These are phyloP conservation scores for Drosophila sulfurigaster DNA, from an alignment of 1,140 invertebrate species.

Conservation along the genomic window DNA sequence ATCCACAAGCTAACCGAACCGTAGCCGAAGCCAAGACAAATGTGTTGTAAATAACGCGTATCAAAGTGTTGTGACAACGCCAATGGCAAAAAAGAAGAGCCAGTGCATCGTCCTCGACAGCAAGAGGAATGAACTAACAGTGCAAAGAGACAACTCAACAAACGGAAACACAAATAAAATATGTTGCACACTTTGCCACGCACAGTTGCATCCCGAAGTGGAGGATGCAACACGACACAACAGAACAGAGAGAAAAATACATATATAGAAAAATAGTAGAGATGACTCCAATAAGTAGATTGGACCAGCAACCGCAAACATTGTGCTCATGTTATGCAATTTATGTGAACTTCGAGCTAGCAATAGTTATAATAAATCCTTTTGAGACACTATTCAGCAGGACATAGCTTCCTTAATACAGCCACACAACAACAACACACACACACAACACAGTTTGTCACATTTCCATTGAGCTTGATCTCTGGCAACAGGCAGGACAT, in stretches of 20 bases:
- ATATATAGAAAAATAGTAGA: slow-evolving; percentile 2
- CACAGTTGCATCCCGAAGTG: slow-evolving; percentile 50
- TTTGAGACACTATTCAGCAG: slow-evolving; percentile 54
- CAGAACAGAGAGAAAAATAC: neutral
- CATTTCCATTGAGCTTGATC: slow-evolving; percentile 51
- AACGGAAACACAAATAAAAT: slow-evolving; percentile 67
- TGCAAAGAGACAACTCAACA: slow-evolving; percentile 23
- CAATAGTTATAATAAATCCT: slow-evolving; percentile 65
- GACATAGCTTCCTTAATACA: slow-evolving; percentile 49
- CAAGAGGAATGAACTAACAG: neutral
- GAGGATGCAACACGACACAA: slow-evolving; percentile 6
- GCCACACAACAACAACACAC: neutral
- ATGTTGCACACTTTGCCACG: slow-evolving; percentile 59
- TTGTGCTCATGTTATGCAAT: slow-evolving; percentile 42
- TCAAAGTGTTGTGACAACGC: slow-evolving; percentile 61
- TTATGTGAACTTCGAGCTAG: slow-evolving; percentile 27
- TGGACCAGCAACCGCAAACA: slow-evolving; percentile 23
- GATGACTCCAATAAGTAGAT: slow-evolving; percentile 45
- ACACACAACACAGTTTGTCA: slow-evolving; percentile 31
- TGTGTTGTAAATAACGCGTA: slow-evolving; percentile 73
- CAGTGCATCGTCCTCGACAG: neutral
- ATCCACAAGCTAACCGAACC: slow-evolving; percentile 45
- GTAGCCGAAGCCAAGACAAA: slow-evolving; percentile 69
- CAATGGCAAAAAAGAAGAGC: slow-evolving; percentile 24
- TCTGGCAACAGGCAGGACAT: slow-evolving; percentile 32